Evolutionary conservation across 2,797 vertebrate species (phyloP).

Genomic region (Pristis pectinata): DNA sequence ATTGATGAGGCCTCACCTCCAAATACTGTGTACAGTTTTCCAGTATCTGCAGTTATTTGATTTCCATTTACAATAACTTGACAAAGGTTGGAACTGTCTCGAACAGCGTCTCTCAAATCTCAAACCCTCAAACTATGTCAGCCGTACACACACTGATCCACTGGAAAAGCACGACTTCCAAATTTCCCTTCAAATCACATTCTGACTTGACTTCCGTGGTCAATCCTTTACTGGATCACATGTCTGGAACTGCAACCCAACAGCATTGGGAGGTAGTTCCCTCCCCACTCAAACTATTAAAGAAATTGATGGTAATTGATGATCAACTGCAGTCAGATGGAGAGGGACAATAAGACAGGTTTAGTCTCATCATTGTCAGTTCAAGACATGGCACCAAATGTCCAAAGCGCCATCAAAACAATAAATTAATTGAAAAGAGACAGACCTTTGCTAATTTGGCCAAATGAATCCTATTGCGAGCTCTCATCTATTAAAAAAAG

Average conservation of each 20-base stretch:
- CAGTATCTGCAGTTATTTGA: too few species aligned
- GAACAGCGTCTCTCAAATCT: background rate
- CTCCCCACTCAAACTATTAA: background rate
- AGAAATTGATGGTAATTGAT: too few species aligned
- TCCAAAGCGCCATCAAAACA: background rate
- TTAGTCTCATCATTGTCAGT: background rate
- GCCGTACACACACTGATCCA: too few species aligned
- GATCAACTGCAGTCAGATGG: too few species aligned
- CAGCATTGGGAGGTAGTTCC: too few species aligned
- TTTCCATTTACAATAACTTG: background rate
- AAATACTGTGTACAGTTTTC: too few species aligned
- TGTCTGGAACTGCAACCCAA: background rate
- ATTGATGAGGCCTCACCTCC: too few species aligned
- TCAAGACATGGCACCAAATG: background rate
- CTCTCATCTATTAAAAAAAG: background rate
- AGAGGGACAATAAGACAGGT: background rate
- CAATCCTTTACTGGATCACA: background rate
- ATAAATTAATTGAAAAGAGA: background rate
- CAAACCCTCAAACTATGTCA: too few species aligned
- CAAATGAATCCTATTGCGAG: background rate
- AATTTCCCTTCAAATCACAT: background rate
- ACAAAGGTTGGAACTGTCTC: too few species aligned
- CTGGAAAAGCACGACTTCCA: background rate
- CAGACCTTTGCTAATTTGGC: background rate
- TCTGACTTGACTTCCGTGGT: background rate